phyloP scores from a whole-genome alignment of 2,888 invertebrate genomes.

The Ethmia dodecea region DNA sequence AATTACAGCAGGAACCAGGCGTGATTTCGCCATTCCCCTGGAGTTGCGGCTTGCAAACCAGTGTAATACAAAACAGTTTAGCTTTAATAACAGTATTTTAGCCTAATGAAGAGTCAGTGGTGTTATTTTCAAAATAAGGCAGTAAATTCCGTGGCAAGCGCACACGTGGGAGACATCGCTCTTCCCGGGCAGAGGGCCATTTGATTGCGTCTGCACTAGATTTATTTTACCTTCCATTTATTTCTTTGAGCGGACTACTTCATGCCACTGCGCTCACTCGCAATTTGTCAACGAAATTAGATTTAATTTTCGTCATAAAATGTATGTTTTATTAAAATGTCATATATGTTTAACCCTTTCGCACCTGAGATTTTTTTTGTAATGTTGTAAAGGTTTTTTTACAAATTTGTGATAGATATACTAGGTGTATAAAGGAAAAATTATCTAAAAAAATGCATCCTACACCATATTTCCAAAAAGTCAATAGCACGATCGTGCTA shows the following conservation, averaged over 20 bases:
- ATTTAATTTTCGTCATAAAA: constrained; percentile 1
- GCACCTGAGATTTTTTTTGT: too few relatives aligned
- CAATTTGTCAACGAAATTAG: constrained; percentile 14
- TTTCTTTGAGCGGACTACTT: constrained; percentile 23
- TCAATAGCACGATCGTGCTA: too few relatives aligned
- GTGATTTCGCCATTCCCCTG: too few relatives aligned
- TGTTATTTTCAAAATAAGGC: constrained; percentile 43
- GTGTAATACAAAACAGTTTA: neutral
- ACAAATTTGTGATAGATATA: too few relatives aligned
- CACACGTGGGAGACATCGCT: constrained; percentile 43
- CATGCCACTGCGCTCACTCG: constrained; percentile 6
- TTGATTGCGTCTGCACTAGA: constrained; percentile 47
- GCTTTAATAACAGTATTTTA: constrained; percentile 1
- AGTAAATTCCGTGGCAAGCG: constrained; percentile 41
- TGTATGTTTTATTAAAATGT: too few relatives aligned
- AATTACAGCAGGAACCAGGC: too few relatives aligned
- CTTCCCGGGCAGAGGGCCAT: constrained; percentile 33
- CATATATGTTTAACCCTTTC: too few relatives aligned
- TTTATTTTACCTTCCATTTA: constrained; percentile 35
- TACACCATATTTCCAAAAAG: too few relatives aligned
- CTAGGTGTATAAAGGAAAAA: too few relatives aligned
- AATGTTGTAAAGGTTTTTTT: too few relatives aligned
- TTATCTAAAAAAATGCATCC: too few relatives aligned
- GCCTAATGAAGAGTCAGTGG: constrained; percentile 30
- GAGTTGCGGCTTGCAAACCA: too few relatives aligned